Percentiles rank a stretch among this genome's conserved stretches.
Evolutionary conservation across 2,888 invertebrate genomes (phyloP).

Genomic region (Tethea ocularis): DNA sequence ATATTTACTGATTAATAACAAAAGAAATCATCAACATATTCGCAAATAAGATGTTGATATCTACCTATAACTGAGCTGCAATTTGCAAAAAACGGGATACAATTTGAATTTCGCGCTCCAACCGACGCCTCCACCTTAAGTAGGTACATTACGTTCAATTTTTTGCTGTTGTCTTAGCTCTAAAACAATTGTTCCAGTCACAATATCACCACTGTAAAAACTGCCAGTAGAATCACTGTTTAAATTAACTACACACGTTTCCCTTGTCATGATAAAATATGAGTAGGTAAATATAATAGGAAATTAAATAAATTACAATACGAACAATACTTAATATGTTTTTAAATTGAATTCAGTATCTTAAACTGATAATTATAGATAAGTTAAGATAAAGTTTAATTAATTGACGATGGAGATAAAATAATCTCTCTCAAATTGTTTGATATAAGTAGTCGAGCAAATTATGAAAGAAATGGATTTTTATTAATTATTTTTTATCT

Average conservation of each 20-base stretch:
- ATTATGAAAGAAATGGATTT: no score
- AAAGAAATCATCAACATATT: no score
- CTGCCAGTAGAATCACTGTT: slow-evolving; percentile 64
- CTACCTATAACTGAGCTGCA: no score
- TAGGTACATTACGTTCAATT: slow-evolving; percentile 57
- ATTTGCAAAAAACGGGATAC: no score
- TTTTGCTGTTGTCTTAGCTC: slow-evolving; percentile 58
- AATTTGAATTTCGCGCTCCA: no score
- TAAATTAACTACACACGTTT: slow-evolving; percentile 55
- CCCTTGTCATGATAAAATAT: slow-evolving; percentile 55
- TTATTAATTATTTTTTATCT: no score
- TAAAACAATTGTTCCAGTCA: slow-evolving; percentile 67
- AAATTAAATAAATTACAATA: background rate
- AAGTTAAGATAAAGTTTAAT: background rate
- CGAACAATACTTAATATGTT: background rate
- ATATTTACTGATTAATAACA: no score
- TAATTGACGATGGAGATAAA: background rate
- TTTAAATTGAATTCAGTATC: background rate
- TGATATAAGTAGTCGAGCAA: no score
- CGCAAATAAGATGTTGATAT: no score
- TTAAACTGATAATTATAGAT: background rate
- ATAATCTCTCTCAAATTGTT: background rate
- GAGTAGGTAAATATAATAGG: background rate
- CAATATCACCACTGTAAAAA: slow-evolving; percentile 70
- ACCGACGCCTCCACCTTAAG: no score